phyloP scores from a whole-genome alignment of 2,888 invertebrate genomes.

The Heterodera filipjevi region DNA sequence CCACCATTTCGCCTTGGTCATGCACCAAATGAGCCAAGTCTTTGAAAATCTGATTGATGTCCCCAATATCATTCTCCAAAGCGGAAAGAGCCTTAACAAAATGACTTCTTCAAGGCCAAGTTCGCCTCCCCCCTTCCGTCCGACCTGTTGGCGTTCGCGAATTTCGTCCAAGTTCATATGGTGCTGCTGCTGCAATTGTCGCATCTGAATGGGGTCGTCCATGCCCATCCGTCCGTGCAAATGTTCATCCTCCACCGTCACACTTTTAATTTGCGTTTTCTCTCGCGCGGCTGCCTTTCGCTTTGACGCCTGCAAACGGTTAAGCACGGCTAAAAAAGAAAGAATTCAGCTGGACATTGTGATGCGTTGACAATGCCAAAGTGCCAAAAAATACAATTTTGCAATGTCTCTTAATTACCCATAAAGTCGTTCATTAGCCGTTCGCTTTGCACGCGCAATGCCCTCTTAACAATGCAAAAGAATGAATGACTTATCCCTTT shows the following conservation, averaged over 20 bases:
- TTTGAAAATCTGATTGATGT: constrained; percentile 63
- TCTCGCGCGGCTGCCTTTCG: constrained; percentile 49
- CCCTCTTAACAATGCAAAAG: constrained; percentile 43
- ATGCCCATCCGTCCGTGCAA: constrained; percentile 30
- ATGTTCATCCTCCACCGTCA: constrained; percentile 45
- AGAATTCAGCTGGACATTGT: background rate
- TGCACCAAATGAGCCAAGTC: constrained; percentile 63
- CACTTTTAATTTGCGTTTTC: constrained; percentile 46
- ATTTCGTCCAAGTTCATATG: constrained; percentile 54
- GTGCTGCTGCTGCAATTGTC: constrained; percentile 53
- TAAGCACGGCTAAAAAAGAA: constrained; percentile 29
- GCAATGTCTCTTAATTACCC: background rate
- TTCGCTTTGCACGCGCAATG: constrained; percentile 52
- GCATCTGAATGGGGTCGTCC: constrained; percentile 28
- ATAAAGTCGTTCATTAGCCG: constrained; percentile 61
- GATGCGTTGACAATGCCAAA: background rate
- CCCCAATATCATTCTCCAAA: constrained; percentile 60
- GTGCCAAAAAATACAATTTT: background rate
- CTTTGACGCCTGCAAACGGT: constrained; percentile 56
- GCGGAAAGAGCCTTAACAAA: constrained; percentile 51
- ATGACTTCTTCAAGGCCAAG: no score
- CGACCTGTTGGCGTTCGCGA: constrained; percentile 55
- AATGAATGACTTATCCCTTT: constrained; percentile 13
- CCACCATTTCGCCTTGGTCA: constrained; percentile 64
- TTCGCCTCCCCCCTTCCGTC: background rate